phyloP scores from a whole-genome alignment of 2,888 invertebrate species.

The Yponomeuta evonymella region DNA sequence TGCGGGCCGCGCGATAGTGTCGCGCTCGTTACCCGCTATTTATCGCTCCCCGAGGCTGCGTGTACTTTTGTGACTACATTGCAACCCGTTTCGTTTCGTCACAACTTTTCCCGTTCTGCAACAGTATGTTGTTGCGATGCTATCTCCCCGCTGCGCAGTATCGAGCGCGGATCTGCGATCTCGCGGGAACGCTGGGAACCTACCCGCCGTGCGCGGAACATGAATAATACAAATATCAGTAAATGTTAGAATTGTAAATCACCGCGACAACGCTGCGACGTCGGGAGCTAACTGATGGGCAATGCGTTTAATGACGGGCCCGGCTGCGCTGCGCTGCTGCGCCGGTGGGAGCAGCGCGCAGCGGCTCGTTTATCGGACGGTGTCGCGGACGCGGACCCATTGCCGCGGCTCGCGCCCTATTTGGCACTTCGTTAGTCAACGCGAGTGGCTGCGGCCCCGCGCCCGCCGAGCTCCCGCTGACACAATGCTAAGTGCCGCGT shows the following conservation, averaged over 20 bases:
- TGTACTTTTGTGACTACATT: not conserved
- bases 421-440: slow-evolving; percentile 3
- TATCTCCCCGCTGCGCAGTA: not conserved
- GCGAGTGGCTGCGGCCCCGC: not conserved
- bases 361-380: not conserved
- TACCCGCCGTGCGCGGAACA: not conserved
- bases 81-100: not conserved
- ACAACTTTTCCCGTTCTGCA: not conserved
- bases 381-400: not conserved
- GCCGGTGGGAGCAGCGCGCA: not conserved
- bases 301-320: not conserved
- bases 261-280: not conserved
- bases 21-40: not conserved
- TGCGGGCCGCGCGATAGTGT: not conserved
- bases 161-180: not conserved
- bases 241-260: not conserved
- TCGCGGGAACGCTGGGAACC: not conserved
- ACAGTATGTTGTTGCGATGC: not conserved
- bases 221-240: slow-evolving; percentile 2
- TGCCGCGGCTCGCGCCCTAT: not conserved
- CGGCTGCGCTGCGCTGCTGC: not conserved
- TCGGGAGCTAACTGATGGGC: not conserved
- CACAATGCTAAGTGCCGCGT: slow-evolving; percentile 9
- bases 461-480: not conserved
- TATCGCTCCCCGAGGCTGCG: not conserved